Base-by-base conservation (phyloP, 2,797 vertebrate species). In the Notamacropus eugenii region DNA sequence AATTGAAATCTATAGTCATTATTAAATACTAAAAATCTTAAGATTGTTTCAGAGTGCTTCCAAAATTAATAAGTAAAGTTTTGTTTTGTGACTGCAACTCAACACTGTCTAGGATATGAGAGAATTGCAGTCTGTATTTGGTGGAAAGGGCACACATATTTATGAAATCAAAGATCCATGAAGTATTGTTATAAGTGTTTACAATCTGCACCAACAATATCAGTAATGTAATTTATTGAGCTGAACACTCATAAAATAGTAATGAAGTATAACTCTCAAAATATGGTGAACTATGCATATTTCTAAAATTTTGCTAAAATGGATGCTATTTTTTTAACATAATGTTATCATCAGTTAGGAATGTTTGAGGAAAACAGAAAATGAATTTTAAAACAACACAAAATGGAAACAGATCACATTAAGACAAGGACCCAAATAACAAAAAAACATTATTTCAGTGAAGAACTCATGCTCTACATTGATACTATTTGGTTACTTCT, bases 391-490 rank as follows among this genome's bases (percentile, higher is more conserved):
- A 11, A n/a, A 55, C 59, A 96, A 93, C 40, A 95, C 67, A 95
- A 97, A 91, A 95, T 96, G 91, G 95, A 93, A 54, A 94, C 8
- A 93, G 34, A 96, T 94, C 91, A 95, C 97, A 34, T 91, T 91
- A 97, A 94, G 90, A 96, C 95, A 0, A 96, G 91, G 22, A 96
- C 94, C 91, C 93, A 96, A 93, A 93, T n/a, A 97, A 95, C 91
- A 93, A 98, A 97, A 97, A 27, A 91, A 97, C 62, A 96, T 2
- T 19, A 29, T 96, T 96, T 95, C 94, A 96, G 0, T 94, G 91
- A 97, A 97, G 95, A 93, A 97, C 91, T 34, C 95, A 96, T 92
- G 92, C 94, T 96, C 96, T 94, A 93, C 93, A 93, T 98, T 98
- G 98, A 98, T 0, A 19, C 24, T 95, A 97, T 91, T 97, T 28